phyloP scores from a whole-genome alignment of 2,888 invertebrate species.

The Neelides folsomi region DNA sequence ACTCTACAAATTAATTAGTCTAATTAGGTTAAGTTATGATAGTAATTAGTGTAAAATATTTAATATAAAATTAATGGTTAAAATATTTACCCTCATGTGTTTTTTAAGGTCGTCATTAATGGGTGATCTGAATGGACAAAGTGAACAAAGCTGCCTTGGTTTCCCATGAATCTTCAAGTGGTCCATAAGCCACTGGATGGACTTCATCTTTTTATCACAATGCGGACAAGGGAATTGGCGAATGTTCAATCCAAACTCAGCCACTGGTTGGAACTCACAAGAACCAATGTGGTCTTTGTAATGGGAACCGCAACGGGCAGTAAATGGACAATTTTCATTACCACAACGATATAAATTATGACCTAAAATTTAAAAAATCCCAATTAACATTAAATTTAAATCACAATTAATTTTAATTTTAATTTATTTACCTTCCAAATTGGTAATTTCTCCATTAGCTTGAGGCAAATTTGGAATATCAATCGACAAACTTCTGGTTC shows the following conservation, averaged over 20 bases:
- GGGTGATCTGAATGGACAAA: slow-evolving; percentile 42
- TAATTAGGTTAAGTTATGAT: too few relatives aligned
- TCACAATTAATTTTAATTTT: too few relatives aligned
- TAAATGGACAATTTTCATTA: slow-evolving; percentile 38
- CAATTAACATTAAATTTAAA: too few relatives aligned
- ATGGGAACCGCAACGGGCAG: slow-evolving; percentile 35
- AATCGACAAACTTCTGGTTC: not conserved
- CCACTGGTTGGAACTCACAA: slow-evolving; percentile 35
- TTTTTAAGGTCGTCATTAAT: slow-evolving; percentile 23
- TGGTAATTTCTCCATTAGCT: slow-evolving; percentile 15
- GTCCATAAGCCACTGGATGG: slow-evolving; percentile 39
- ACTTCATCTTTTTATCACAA: slow-evolving; percentile 42
- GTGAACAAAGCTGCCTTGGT: slow-evolving; percentile 46
- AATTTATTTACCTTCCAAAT: slow-evolving; percentile 14
- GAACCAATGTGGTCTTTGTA: slow-evolving; percentile 38
- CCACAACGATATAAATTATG: slow-evolving; percentile 43
- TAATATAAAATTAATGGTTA: too few relatives aligned
- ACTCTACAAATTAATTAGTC: too few relatives aligned
- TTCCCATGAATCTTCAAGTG: slow-evolving; percentile 50
- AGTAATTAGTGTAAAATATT: too few relatives aligned
- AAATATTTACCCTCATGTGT: slow-evolving; percentile 31
- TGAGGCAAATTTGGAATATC: slow-evolving; percentile 1
- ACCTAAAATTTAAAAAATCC: slow-evolving; percentile 37
- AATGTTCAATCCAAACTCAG: slow-evolving; percentile 19
- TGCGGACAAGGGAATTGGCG: slow-evolving; percentile 42